phyloP scores from a whole-genome alignment of 2,113 vertebrate species.

The Plecturocebus donacophilus region DNA sequence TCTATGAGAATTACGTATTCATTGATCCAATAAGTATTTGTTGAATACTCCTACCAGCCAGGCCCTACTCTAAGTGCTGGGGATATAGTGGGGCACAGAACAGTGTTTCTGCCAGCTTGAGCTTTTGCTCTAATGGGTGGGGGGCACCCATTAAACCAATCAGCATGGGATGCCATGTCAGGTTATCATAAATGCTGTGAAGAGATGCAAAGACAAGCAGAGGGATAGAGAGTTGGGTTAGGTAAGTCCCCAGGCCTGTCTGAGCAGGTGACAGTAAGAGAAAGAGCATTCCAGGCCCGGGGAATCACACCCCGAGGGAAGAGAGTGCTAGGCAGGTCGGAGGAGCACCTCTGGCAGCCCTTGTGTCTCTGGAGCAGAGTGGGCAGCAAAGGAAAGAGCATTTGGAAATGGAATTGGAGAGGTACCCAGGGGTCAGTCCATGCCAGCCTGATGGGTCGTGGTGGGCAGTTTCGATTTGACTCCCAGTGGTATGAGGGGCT shows the following conservation, averaged over 20 bases:
- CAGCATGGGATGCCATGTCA: fast-evolving
- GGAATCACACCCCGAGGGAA: neutral
- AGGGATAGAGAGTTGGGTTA: neutral
- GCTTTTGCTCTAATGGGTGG: neutral
- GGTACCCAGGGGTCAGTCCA: no score
- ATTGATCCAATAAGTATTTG: neutral
- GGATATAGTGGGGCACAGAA: no score
- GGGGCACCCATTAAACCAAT: neutral
- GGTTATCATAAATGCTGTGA: neutral
- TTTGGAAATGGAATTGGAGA: neutral
- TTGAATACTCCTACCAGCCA: neutral
- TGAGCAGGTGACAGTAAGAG: neutral
- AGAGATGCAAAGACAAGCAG: neutral
- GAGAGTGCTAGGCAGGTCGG: neutral
- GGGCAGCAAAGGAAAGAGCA: neutral
- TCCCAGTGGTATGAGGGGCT: neutral
- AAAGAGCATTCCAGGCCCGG: neutral
- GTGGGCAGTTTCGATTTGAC: neutral
- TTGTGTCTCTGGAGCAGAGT: fast-evolving
- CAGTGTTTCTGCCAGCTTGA: neutral
- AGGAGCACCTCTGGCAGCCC: neutral
- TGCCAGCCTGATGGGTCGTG: neutral
- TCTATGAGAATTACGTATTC: neutral
- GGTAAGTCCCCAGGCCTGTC: neutral
- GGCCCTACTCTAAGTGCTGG: neutral